phyloP scores from a whole-genome alignment of 2,113 vertebrate species.

The Syngnathus typhle region DNA sequence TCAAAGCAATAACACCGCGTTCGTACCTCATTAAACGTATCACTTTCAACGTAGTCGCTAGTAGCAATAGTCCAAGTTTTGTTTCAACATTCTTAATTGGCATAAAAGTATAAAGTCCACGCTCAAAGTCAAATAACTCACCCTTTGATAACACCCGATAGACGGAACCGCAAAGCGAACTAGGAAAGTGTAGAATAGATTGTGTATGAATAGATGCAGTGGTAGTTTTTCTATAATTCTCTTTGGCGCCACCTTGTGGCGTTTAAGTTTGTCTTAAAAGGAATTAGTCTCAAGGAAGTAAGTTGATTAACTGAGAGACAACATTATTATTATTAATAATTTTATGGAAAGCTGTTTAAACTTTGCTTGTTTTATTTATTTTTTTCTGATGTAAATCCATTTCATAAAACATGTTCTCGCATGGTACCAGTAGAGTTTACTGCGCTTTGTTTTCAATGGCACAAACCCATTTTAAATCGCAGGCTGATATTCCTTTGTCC shows the following conservation, averaged over 20 bases:
- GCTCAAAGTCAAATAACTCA: background rate
- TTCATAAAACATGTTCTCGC: conserved; percentile 27
- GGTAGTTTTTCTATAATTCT: background rate
- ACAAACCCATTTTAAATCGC: conserved; percentile 8
- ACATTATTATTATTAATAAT: background rate
- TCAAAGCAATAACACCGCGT: conserved; percentile 40
- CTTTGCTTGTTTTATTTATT: background rate
- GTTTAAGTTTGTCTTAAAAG: background rate
- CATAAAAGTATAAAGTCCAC: background rate
- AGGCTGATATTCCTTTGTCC: background rate
- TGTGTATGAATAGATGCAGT: no score
- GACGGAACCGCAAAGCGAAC: background rate
- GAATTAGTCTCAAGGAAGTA: background rate
- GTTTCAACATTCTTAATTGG: background rate
- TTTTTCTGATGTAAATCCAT: background rate
- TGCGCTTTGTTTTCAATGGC: conserved; percentile 12
- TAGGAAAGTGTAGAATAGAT: no score
- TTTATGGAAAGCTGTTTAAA: background rate
- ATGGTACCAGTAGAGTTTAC: conserved; percentile 29
- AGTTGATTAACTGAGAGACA: background rate
- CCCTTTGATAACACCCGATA: background rate
- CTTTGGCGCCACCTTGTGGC: background rate
- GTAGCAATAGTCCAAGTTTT: background rate
- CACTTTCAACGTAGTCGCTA: background rate
- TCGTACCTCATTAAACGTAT: conserved; percentile 22